Evolutionary conservation across 2,113 vertebrate species (phyloP).

Genomic region (Rhagologus leucostigma): DNA sequence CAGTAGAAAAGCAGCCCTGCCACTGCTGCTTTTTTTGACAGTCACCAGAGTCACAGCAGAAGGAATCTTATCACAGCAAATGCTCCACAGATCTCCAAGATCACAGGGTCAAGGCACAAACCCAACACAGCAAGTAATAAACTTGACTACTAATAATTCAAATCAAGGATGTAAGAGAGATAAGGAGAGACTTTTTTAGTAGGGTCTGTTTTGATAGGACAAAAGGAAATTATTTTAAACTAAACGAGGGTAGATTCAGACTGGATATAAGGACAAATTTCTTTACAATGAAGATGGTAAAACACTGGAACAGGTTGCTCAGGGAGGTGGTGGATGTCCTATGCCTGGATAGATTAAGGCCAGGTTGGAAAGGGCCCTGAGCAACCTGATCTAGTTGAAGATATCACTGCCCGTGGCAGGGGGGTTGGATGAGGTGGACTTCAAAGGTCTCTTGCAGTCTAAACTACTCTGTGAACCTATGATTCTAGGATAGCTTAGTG

Average conservation of each 20-base stretch:
- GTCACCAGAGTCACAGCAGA: neutral
- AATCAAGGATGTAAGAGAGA: neutral
- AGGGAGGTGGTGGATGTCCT: neutral
- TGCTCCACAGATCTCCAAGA: neutral
- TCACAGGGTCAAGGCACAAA: neutral
- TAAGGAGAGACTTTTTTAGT: neutral
- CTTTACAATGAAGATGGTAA: neutral
- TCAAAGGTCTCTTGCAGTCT: neutral
- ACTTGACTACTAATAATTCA: neutral
- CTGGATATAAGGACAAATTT: neutral
- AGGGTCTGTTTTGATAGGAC: neutral
- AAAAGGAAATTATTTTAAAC: neutral
- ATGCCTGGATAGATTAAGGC: neutral
- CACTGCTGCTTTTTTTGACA: neutral
- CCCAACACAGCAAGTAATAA: neutral
- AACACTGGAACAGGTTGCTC: neutral
- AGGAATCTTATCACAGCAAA: neutral
- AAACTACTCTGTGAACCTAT: neutral
- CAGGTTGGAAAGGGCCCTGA: neutral
- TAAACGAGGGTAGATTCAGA: accelerated
- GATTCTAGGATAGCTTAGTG: neutral
- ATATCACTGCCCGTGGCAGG: neutral
- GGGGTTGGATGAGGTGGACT: neutral
- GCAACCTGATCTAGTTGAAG: neutral
- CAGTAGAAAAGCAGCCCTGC: neutral